A percentile compares a stretch with the other conserved stretches of the same genome.
These are phyloP conservation scores for Euleptes europaea DNA, from an alignment of 2,113 vertebrate species.

Conservation along the genomic window DNA sequence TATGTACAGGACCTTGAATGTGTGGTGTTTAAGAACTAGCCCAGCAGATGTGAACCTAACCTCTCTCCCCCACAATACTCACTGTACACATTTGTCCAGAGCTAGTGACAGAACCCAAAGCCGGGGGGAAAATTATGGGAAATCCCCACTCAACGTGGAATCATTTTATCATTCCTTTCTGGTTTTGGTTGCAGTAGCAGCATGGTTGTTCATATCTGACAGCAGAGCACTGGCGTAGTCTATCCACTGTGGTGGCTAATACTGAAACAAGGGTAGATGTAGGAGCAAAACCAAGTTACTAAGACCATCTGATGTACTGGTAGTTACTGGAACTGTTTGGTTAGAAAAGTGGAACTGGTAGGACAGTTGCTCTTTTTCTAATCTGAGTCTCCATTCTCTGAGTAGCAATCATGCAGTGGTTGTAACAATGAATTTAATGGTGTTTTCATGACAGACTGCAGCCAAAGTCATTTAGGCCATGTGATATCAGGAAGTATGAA, in stretches of 20 bases:
- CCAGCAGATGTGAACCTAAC: too few relatives aligned
- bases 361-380: background rate
- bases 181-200: background rate
- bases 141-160: background rate
- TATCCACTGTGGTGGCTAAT: background rate
- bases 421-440: background rate
- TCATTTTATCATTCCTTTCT: background rate
- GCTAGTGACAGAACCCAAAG: background rate
- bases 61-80: too few relatives aligned
- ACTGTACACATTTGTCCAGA: background rate
- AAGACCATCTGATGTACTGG: background rate
- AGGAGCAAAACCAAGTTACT: background rate
- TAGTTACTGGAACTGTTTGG: background rate
- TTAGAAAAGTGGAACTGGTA: background rate
- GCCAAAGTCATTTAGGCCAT: background rate
- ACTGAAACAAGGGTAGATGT: background rate
- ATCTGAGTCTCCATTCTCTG: background rate
- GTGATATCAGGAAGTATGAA: background rate
- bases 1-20: background rate
- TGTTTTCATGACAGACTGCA: background rate
- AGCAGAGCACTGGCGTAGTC: too few relatives aligned
- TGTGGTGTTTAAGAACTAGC: background rate
- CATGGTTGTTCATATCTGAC: background rate
- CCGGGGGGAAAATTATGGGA: too few relatives aligned
- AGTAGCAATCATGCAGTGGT: background rate